phyloP scores from a whole-genome alignment of 2,888 invertebrate genomes.

The Synergus umbraculus region DNA sequence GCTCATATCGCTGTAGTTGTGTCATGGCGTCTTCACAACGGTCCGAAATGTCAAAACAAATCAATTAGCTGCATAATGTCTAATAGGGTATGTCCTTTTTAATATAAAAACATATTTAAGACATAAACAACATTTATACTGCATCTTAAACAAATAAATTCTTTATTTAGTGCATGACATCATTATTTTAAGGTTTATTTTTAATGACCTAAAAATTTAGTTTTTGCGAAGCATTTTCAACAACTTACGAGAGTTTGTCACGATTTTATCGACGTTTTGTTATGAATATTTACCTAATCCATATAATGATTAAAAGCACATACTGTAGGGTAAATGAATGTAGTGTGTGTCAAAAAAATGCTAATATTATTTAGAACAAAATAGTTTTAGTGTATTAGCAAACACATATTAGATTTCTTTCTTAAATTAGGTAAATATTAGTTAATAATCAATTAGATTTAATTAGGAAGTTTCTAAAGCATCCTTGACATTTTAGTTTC shows the following conservation, averaged over 20 bases:
- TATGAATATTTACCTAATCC: constrained; percentile 18
- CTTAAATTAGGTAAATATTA: not conserved
- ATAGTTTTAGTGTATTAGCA: not conserved
- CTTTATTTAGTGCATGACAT: not conserved
- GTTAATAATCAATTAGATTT: not conserved
- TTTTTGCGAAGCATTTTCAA: not conserved
- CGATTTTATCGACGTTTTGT: constrained; percentile 12
- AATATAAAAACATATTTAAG: not conserved
- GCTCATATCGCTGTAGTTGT: constrained; percentile 47
- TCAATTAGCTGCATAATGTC: constrained; percentile 64
- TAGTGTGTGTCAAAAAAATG: not conserved
- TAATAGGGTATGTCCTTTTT: constrained; percentile 57
- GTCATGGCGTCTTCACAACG: constrained; percentile 41
- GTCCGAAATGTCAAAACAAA: constrained; percentile 61
- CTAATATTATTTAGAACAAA: not conserved
- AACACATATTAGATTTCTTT: not conserved
- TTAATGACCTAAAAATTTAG: not conserved
- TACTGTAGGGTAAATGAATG: not conserved
- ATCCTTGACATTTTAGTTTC: not conserved
- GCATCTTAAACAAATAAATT: not conserved
- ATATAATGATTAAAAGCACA: not conserved
- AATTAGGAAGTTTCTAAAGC: not conserved
- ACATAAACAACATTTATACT: not conserved
- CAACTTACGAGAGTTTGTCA: not conserved
- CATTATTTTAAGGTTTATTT: not conserved